A percentile compares a stretch with the other conserved stretches of the same genome.
phyloP scores from a whole-genome alignment of 2,797 vertebrate genomes.

The Pipistrellus nathusii region DNA sequence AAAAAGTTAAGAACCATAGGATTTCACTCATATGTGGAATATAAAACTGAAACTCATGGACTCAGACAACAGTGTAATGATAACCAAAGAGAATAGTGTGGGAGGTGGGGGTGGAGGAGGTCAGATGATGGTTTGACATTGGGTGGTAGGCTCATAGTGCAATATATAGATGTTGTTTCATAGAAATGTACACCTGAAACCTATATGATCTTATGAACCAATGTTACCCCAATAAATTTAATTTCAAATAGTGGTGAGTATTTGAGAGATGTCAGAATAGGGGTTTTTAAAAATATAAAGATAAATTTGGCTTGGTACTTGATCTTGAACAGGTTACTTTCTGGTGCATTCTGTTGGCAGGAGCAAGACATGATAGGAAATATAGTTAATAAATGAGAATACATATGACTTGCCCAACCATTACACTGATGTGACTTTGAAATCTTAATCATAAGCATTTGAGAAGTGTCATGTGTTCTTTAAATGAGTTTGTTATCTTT shows the following conservation, averaged over 20 bases:
- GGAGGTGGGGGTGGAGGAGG: too few relatives aligned
- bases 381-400: not conserved
- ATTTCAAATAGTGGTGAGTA: not conserved
- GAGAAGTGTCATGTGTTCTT: not conserved
- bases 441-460: constrained; percentile 8
- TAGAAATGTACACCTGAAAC: not conserved
- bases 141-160: not conserved
- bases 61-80: not conserved
- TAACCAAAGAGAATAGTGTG: not conserved
- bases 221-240: not conserved
- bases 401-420: not conserved
- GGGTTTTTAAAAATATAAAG: constrained; percentile 44
- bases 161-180: not conserved
- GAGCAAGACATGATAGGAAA: not conserved
- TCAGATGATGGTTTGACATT: not conserved
- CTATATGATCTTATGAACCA: not conserved
- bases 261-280: not conserved
- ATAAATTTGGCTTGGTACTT: not conserved
- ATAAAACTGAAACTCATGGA: too few relatives aligned
- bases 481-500: not conserved
- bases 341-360: not conserved
- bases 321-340: not conserved
- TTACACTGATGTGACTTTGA: not conserved
- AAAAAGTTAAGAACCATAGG: too few relatives aligned
- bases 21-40: too few relatives aligned